Conservation (phyloP, 2,888 invertebrate genomes). For the Ypsolopha sequella region DNA sequence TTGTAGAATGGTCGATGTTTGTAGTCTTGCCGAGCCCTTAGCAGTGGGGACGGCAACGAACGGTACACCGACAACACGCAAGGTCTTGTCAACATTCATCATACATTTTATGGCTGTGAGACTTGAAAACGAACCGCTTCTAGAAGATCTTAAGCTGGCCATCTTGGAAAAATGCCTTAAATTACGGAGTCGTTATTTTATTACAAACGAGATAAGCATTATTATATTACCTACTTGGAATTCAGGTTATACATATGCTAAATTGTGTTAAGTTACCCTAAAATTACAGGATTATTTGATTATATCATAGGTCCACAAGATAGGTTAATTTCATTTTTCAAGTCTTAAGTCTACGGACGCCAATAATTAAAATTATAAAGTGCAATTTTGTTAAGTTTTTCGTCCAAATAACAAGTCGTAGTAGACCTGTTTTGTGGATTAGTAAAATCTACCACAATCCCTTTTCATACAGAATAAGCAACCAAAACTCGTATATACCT, state of each 20-base stretch:
- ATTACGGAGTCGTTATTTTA: not conserved
- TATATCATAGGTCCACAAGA: too few relatives aligned
- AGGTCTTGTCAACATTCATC: constrained; percentile 62
- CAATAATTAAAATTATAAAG: too few relatives aligned
- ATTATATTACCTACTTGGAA: not conserved
- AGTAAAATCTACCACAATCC: too few relatives aligned
- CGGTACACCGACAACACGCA: constrained; percentile 39
- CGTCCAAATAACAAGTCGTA: too few relatives aligned
- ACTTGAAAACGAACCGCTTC: constrained; percentile 53
- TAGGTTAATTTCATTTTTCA: too few relatives aligned
- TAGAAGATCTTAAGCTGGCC: not conserved
- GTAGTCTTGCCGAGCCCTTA: constrained; percentile 39
- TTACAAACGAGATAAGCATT: not conserved
- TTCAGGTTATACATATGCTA: not conserved
- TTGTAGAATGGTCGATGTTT: constrained; percentile 27
- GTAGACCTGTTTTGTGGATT: too few relatives aligned
- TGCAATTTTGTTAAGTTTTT: too few relatives aligned
- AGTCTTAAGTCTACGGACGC: too few relatives aligned
- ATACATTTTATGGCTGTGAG: constrained; percentile 57
- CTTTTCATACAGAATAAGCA: too few relatives aligned
- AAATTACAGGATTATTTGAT: too few relatives aligned
- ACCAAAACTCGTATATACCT: too few relatives aligned
- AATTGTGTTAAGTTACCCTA: not conserved
- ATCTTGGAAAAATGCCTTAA: not conserved
- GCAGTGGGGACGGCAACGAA: constrained; percentile 54